These are phyloP conservation scores for Silvanus unidentatus DNA, from an alignment of 2,888 invertebrate species.

Conservation along the genomic window DNA sequence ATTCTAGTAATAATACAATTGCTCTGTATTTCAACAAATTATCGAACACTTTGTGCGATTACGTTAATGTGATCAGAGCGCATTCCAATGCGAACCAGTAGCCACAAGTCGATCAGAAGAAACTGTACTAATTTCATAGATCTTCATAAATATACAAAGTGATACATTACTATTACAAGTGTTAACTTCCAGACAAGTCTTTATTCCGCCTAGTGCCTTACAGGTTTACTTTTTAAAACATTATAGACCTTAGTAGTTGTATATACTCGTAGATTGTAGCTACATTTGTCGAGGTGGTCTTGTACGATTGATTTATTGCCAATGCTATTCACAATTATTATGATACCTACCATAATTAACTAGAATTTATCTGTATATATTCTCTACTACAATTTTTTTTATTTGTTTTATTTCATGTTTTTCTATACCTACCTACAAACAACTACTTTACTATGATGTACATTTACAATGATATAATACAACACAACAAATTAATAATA, in stretches of 20 bases:
- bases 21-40: too few relatives aligned
- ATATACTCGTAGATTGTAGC: neutral
- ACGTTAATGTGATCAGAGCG: too few relatives aligned
- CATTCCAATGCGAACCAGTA: too few relatives aligned
- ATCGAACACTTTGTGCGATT: too few relatives aligned
- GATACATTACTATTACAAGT: conserved; percentile 15
- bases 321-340: conserved; percentile 25
- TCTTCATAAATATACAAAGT: neutral
- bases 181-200: conserved; percentile 21
- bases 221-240: conserved; percentile 18
- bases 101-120: neutral
- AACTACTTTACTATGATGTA: conserved; percentile 14
- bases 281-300: conserved; percentile 27
- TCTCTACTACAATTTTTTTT: conserved; percentile 2
- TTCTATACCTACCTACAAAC: neutral
- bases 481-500: conserved; percentile 20
- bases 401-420: neutral
- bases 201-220: conserved; percentile 18
- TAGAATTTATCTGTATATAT: conserved; percentile 9
- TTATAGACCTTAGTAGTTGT: conserved; percentile 9
- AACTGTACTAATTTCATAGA: neutral
- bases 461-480: conserved; percentile 21
- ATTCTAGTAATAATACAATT: too few relatives aligned
- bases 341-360: conserved; percentile 24
- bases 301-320: conserved; percentile 27